Conservation (phyloP, 2,888 invertebrate genomes). For the Celastrina argiolus region DNA sequence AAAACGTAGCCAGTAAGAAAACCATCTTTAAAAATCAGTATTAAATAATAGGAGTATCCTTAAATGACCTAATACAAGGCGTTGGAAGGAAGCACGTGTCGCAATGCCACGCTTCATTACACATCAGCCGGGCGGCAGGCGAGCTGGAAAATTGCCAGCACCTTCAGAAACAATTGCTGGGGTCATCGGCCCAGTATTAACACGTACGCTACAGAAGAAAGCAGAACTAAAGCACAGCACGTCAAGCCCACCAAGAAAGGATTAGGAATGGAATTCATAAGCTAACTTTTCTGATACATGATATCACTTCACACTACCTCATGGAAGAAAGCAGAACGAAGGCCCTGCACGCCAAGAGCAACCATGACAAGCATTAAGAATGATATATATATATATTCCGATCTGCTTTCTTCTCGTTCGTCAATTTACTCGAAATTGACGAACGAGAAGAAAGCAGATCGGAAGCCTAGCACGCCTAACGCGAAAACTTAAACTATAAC, state of each 20-base stretch:
- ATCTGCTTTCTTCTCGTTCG: too few species aligned
- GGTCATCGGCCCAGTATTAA: constrained; percentile 34
- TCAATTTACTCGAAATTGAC: too few species aligned
- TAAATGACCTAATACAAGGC: neutral
- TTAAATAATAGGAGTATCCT: neutral
- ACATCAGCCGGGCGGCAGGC: constrained; percentile 14
- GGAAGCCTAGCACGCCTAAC: neutral
- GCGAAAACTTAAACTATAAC: too few species aligned
- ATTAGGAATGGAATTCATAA: too few species aligned
- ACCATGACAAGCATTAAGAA: neutral
- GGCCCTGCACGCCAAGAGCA: neutral
- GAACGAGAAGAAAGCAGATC: constrained; percentile 1
- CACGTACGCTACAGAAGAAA: neutral
- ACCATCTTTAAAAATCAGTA: too few species aligned
- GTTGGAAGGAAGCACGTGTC: constrained; percentile 8
- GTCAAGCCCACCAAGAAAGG: too few species aligned
- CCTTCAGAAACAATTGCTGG: constrained; percentile 27
- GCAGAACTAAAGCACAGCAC: too few species aligned
- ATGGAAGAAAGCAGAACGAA: too few species aligned
- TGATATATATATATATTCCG: too few species aligned
- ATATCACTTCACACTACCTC: too few species aligned
- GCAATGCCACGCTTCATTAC: neutral
- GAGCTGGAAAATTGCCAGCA: constrained; percentile 30
- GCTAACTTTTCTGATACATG: too few species aligned
- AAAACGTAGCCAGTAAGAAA: too few species aligned